phyloP scores from a whole-genome alignment of 92 coral and sea anemone species.

The Pocillopora grandis region DNA sequence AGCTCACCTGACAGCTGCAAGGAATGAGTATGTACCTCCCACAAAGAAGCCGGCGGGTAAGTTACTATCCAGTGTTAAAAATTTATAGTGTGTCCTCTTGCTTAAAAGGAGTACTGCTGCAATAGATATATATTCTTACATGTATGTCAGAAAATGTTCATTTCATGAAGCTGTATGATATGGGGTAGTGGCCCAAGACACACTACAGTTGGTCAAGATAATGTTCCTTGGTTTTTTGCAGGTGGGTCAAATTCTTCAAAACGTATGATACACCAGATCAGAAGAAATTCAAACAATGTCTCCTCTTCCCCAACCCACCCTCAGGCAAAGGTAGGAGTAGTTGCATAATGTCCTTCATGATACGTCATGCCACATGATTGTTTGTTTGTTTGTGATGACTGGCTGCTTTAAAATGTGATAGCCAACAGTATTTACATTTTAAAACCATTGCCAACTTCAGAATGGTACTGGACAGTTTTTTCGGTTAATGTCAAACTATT shows the following conservation, averaged over 20 bases:
- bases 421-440: too few relatives aligned
- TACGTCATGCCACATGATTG: neutral
- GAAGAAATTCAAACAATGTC: constrained; percentile 87
- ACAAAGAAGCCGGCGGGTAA: constrained; percentile 82
- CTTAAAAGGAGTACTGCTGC: neutral
- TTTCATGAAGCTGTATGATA: too few relatives aligned
- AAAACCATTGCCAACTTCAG: too few relatives aligned
- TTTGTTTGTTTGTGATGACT: neutral
- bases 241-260: constrained; percentile 85
- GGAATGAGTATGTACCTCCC: constrained; percentile 88
- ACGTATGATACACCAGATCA: constrained; percentile 82
- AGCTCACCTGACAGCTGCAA: constrained; percentile 69
- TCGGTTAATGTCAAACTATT: too few relatives aligned
- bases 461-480: too few relatives aligned
- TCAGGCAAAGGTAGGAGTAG: constrained; percentile 42
- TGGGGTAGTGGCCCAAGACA: too few relatives aligned
- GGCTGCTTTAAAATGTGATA: too few relatives aligned
- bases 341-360: neutral
- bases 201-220: too few relatives aligned
- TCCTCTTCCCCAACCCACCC: constrained; percentile 74
- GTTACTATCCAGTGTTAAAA: neutral
- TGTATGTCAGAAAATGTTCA: too few relatives aligned
- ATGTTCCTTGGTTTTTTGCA: constrained; percentile 24
- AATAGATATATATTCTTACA: neutral
- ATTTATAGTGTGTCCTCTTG: neutral